These are phyloP conservation scores for Hipparchia semele DNA, from an alignment of 2,888 invertebrate species.

Conservation along the genomic window DNA sequence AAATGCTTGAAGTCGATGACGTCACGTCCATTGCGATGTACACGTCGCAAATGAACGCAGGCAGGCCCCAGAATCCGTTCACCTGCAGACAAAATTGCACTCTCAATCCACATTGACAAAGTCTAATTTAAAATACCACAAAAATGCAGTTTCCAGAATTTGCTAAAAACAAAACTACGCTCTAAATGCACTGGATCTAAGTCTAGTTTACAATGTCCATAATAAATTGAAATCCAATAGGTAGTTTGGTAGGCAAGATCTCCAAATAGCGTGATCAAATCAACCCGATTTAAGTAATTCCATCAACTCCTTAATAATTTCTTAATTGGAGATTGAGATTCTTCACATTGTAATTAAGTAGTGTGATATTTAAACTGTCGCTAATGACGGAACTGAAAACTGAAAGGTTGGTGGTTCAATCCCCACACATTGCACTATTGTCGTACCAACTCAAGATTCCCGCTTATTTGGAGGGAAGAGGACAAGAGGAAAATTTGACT, in stretches of 20 bases:
- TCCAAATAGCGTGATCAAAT: conserved; percentile 28
- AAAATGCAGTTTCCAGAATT: not conserved
- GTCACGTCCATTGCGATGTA: conserved; percentile 99
- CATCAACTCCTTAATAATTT: conserved; percentile 18
- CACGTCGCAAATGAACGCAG: conserved; percentile 96
- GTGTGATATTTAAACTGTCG: too few species aligned
- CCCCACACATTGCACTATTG: too few species aligned
- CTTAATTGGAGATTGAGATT: not conserved
- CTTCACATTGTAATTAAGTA: too few species aligned
- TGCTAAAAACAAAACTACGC: conserved; percentile 37
- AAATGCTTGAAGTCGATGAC: conserved; percentile 98
- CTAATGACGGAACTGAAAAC: too few species aligned
- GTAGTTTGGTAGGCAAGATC: conserved; percentile 2
- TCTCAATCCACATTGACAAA: conserved; percentile 17
- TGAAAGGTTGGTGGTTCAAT: too few species aligned
- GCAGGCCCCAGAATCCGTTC: conserved; percentile 94
- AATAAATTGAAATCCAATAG: conserved; percentile 20
- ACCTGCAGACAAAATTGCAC: conserved; percentile 81
- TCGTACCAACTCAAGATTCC: too few species aligned
- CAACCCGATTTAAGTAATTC: conserved; percentile 30
- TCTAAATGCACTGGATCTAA: conserved; percentile 18
- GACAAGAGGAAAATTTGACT: too few species aligned
- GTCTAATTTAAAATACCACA: conserved; percentile 12
- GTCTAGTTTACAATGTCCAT: conserved; percentile 18
- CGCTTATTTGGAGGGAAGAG: too few species aligned